Percentiles rank a stretch among this genome's conserved stretches.
phyloP scores from a whole-genome alignment of 1,140 invertebrate genomes.

The Cydia fagiglandana region DNA sequence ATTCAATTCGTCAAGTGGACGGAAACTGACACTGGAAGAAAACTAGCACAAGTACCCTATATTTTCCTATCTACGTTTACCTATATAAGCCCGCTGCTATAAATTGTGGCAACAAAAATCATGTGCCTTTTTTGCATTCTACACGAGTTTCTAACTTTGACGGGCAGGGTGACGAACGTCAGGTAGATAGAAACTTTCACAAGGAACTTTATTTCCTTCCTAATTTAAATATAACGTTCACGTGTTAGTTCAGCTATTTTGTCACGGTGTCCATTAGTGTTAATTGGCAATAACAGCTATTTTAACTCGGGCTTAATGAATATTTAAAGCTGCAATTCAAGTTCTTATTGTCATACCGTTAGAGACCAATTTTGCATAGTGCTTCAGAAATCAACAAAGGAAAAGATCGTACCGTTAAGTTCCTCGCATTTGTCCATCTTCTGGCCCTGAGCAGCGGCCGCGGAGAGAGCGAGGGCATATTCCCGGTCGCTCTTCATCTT shows the following conservation, averaged over 20 bases:
- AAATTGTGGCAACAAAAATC: too few relatives aligned
- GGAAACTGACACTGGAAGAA: too few relatives aligned
- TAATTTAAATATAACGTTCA: background rate
- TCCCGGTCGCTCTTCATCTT: slow-evolving; percentile 95
- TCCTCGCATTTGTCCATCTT: slow-evolving; percentile 91
- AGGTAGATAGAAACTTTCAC: too few relatives aligned
- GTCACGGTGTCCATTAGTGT: background rate
- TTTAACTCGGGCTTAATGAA: background rate
- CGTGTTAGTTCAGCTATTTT: background rate
- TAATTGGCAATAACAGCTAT: background rate
- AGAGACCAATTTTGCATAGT: background rate
- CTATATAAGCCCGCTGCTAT: too few relatives aligned
- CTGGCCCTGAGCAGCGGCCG: slow-evolving; percentile 88
- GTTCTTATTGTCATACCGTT: background rate
- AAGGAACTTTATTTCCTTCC: too few relatives aligned
- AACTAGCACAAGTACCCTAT: too few relatives aligned
- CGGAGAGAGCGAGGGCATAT: slow-evolving; percentile 89
- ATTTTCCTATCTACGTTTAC: too few relatives aligned
- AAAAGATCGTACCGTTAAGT: slow-evolving; percentile 81
- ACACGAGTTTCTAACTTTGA: too few relatives aligned
- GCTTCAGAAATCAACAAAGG: background rate
- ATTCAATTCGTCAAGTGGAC: too few relatives aligned
- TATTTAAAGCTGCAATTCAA: too few relatives aligned
- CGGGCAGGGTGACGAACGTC: too few relatives aligned
- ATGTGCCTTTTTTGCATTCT: too few relatives aligned